phyloP scores from a whole-genome alignment of 2,797 vertebrate genomes.

The Kryptolebias ocellatus region DNA sequence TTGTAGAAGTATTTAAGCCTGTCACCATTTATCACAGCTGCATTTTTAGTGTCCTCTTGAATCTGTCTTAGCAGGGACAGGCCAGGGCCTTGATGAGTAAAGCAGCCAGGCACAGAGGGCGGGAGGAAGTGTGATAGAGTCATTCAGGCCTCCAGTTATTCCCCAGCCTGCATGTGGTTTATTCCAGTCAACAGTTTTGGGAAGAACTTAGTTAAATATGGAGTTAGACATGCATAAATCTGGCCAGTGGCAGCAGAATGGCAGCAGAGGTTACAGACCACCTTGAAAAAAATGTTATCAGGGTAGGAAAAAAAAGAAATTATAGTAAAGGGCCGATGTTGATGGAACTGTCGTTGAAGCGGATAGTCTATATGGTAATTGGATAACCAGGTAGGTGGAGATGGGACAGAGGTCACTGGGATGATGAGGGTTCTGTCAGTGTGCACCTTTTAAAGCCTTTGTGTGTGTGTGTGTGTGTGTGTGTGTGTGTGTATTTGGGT shows the following conservation, averaged over 20 bases:
- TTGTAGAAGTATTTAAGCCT: constrained; percentile 68
- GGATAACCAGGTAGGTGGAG: constrained; percentile 78
- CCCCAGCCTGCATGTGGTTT: constrained; percentile 61
- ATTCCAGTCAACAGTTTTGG: constrained; percentile 61
- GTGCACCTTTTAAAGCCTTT: constrained; percentile 60
- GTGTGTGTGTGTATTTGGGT: constrained; percentile 45
- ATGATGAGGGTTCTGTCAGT: constrained; percentile 67
- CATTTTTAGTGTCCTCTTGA: constrained; percentile 73
- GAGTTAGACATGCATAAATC: constrained; percentile 64
- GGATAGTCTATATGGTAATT: constrained; percentile 68
- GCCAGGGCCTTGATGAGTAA: constrained; percentile 72
- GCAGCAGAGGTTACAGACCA: constrained; percentile 44
- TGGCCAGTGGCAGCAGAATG: constrained; percentile 58
- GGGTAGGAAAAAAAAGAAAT: constrained; percentile 16
- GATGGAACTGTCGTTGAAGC: constrained; percentile 65
- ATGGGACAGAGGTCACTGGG: constrained; percentile 60
- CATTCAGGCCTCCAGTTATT: constrained; percentile 48
- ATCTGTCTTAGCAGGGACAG: constrained; percentile 67
- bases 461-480: constrained; percentile 31
- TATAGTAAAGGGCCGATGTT: constrained; percentile 40
- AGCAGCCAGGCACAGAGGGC: constrained; percentile 68
- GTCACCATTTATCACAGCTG: constrained; percentile 77
- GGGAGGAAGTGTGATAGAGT: constrained; percentile 69
- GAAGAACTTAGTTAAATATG: constrained; percentile 55
- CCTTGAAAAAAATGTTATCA: constrained; percentile 45